phyloP scores from a whole-genome alignment of 2,888 invertebrate genomes.

The Carpatolechia fugitivella region DNA sequence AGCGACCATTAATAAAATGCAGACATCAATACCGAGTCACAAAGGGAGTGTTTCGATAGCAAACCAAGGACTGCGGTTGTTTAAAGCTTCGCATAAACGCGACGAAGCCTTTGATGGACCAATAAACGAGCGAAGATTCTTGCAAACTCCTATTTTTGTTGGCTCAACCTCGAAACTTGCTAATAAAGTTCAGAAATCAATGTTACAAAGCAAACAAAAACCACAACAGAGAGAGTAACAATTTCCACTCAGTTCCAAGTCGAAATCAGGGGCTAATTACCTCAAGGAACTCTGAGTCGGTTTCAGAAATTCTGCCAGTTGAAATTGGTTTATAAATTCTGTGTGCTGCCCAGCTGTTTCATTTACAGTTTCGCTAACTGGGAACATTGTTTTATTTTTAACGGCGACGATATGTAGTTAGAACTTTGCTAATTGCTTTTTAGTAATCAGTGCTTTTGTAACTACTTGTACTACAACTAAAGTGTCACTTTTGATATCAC shows the following conservation, averaged over 20 bases:
- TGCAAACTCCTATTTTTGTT: constrained; percentile 7
- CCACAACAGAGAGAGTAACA: constrained; percentile 26
- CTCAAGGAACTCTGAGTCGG: constrained; percentile 9
- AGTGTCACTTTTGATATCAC: no score
- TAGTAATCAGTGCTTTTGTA: neutral
- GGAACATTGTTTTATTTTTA: neutral
- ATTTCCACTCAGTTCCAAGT: constrained; percentile 25
- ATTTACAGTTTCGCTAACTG: constrained; percentile 2
- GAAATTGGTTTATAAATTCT: constrained; percentile 5
- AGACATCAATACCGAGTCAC: neutral
- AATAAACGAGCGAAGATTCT: constrained; percentile 1
- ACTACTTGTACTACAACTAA: no score
- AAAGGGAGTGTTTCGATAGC: neutral
- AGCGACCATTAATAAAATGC: constrained; percentile 1
- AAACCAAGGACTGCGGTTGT: constrained; percentile 6
- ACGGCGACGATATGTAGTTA: neutral
- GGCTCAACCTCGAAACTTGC: constrained; percentile 5
- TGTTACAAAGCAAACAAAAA: constrained; percentile 25
- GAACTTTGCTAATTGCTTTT: constrained; percentile 1
- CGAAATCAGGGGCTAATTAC: constrained; percentile 14
- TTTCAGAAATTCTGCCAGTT: constrained; percentile 1
- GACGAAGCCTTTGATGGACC: constrained; percentile 9
- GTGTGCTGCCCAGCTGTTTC: neutral
- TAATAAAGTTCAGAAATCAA: constrained; percentile 16
- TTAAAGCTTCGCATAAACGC: neutral